Evolutionary conservation across 2,113 vertebrate genomes (phyloP).

Genomic region (Varanus komodoensis): DNA sequence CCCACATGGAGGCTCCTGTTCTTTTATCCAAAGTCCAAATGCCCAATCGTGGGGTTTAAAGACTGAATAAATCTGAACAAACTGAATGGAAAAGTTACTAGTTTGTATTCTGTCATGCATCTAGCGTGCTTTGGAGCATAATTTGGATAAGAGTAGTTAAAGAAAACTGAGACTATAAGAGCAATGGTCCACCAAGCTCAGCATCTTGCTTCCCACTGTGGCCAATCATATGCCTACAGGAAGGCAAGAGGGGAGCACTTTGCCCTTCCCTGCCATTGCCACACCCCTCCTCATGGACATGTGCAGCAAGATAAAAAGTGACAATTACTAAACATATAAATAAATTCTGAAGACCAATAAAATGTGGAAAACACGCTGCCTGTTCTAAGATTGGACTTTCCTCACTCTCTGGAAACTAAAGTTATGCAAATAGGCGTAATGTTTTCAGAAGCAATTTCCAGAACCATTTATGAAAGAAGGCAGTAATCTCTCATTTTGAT

Average conservation of each 20-base stretch:
- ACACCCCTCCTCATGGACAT: conserved; percentile 13
- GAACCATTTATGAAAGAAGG: conserved; percentile 8
- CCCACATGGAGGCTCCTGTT: not conserved
- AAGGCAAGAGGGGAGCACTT: not conserved
- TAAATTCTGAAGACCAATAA: conserved; percentile 8
- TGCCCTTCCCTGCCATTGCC: not conserved
- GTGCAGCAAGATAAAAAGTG: conserved; percentile 31
- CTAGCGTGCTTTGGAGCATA: not conserved
- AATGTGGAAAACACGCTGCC: not conserved
- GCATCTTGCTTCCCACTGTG: not conserved
- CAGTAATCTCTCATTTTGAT: conserved; percentile 13
- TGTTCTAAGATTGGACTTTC: not conserved
- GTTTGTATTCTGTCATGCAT: not conserved
- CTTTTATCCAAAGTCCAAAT: not conserved
- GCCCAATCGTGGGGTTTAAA: not conserved
- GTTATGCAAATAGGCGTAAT: conserved; percentile 6
- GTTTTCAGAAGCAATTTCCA: not conserved
- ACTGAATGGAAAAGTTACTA: not conserved
- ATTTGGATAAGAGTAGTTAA: not conserved
- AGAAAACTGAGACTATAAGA: not conserved
- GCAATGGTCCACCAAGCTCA: not conserved
- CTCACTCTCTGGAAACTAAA: not conserved
- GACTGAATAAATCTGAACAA: not conserved
- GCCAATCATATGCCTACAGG: not conserved
- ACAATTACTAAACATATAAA: conserved; percentile 30